A percentile compares a stretch with the other conserved stretches of the same genome.
Evolutionary conservation across 2,888 invertebrate genomes (phyloP).

Genomic region (Salpingus planirostris): DNA sequence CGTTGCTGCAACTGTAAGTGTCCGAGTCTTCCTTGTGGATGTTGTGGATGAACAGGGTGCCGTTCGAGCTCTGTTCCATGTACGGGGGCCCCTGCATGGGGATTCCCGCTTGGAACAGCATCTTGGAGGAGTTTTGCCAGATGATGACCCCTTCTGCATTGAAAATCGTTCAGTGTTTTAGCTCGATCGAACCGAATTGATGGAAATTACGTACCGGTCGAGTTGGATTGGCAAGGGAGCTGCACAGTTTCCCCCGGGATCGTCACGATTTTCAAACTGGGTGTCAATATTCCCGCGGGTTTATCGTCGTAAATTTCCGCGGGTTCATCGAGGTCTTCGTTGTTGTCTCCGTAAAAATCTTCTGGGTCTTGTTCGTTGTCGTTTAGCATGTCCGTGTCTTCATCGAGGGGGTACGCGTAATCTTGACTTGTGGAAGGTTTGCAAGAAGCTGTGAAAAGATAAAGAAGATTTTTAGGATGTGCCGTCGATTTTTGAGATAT

Average conservation of each 20-base stretch:
- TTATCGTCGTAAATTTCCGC: too few relatives aligned
- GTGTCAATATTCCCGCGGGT: too few relatives aligned
- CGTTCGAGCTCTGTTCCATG: conserved; percentile 14
- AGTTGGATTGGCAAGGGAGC: neutral
- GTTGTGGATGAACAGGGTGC: conserved; percentile 19
- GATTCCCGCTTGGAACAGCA: conserved; percentile 23
- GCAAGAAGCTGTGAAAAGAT: too few relatives aligned
- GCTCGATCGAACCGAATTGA: too few relatives aligned
- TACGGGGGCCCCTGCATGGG: conserved; percentile 17
- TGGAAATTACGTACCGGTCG: neutral
- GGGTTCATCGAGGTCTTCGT: too few relatives aligned
- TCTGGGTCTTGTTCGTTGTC: too few relatives aligned
- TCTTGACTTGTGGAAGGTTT: too few relatives aligned
- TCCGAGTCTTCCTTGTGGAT: conserved; percentile 6
- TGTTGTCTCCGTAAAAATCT: neutral
- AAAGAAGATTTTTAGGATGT: too few relatives aligned
- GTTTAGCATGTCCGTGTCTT: too few relatives aligned
- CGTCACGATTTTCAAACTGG: neutral
- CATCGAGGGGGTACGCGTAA: too few relatives aligned
- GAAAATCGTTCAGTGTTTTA: neutral
- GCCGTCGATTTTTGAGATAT: too few relatives aligned
- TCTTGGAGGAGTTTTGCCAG: conserved; percentile 23
- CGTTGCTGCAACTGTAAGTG: conserved; percentile 7
- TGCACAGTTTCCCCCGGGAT: neutral
- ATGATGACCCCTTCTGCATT: conserved; percentile 18